Evolutionary conservation across 2,888 invertebrate species (phyloP).

Genomic region (Mythimna impura): DNA sequence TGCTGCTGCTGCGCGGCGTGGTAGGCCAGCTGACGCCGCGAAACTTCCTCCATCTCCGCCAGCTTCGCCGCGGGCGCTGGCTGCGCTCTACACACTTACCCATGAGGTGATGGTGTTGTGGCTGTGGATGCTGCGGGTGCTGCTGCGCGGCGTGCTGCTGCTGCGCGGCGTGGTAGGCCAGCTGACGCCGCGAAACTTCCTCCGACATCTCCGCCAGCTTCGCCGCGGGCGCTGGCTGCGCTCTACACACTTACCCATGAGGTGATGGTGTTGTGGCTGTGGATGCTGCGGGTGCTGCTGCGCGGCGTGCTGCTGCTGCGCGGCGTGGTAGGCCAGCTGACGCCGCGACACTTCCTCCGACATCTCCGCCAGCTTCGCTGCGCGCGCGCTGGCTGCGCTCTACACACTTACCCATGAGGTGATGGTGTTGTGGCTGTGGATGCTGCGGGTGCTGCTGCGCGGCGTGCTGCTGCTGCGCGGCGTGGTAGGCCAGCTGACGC

Average conservation of each 20-base stretch:
- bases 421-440: slow-evolving; percentile 55
- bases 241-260: no score
- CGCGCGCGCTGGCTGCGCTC: slow-evolving; percentile 81
- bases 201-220: no score
- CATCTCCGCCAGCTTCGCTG: slow-evolving; percentile 95
- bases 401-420: slow-evolving; percentile 58
- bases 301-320: slow-evolving; percentile 8
- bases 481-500: slow-evolving; percentile 84
- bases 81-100: no score
- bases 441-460: slow-evolving; percentile 25
- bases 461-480: slow-evolving; percentile 42
- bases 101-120: slow-evolving; percentile 56
- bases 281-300: no score
- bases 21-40: slow-evolving; percentile 89
- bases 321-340: slow-evolving; percentile 81
- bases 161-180: no score
- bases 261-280: no score
- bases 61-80: slow-evolving; percentile 91
- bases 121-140: no score
- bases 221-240: no score
- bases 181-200: no score
- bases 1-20: slow-evolving; percentile 57
- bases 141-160: no score
- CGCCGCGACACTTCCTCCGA: slow-evolving; percentile 94
- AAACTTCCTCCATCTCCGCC: slow-evolving; percentile 95